phyloP scores from a whole-genome alignment of 2,888 invertebrate species.

The Nomada fucata region DNA sequence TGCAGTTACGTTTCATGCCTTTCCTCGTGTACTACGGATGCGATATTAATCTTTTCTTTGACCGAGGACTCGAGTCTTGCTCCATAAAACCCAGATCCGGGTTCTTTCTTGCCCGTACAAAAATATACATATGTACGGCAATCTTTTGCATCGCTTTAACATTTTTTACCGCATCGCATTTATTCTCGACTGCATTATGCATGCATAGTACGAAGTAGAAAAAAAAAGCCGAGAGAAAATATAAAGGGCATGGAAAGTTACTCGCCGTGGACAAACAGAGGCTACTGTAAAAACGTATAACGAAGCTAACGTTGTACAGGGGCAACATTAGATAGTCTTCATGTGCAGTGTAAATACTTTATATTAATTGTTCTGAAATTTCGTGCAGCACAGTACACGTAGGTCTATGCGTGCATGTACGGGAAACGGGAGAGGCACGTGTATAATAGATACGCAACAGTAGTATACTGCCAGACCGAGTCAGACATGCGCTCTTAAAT shows the following conservation, averaged over 20 bases:
- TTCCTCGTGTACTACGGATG: not conserved
- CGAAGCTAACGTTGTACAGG: slow-evolving; percentile 1
- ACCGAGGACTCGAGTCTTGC: not conserved
- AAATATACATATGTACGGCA: not conserved
- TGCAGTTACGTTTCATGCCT: slow-evolving; percentile 2
- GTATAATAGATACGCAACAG: slow-evolving; percentile 53
- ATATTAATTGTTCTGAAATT: slow-evolving; percentile 31
- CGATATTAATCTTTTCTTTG: slow-evolving; percentile 20
- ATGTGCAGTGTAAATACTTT: slow-evolving; percentile 10
- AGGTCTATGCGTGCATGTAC: not conserved
- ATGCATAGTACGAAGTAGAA: not conserved
- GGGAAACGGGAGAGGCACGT: slow-evolving; percentile 2
- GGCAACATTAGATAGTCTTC: not conserved
- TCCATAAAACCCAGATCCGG: not conserved
- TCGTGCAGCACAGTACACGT: not conserved
- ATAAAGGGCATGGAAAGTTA: not conserved
- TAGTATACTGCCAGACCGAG: slow-evolving; percentile 71
- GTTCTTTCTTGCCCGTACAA: slow-evolving; percentile 5
- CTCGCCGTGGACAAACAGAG: not conserved
- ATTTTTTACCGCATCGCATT: slow-evolving; percentile 11
- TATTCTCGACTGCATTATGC: not conserved
- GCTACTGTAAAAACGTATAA: not conserved
- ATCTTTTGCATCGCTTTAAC: slow-evolving; percentile 24
- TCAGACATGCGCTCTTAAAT: slow-evolving; percentile 76
- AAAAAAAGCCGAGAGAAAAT: not conserved